Conservation (phyloP, 2,113 vertebrate species). For the Podarcis raffonei region DNA sequence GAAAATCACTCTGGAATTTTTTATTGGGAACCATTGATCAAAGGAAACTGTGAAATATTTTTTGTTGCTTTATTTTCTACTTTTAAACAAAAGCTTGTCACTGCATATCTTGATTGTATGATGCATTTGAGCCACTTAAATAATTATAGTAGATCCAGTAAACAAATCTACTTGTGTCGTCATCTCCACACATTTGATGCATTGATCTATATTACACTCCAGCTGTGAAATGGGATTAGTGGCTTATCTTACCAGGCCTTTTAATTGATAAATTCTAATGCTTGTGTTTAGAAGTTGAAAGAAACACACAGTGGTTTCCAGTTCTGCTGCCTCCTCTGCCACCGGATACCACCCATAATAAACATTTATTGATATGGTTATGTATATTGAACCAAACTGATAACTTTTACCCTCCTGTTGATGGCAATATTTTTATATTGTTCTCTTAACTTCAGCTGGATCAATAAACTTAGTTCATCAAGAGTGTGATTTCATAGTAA, state of each 20-base stretch:
- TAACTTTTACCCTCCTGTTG: too few species aligned
- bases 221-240: not conserved
- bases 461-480: not conserved
- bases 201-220: too few species aligned
- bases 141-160: not conserved
- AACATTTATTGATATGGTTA: not conserved
- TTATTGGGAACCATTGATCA: not conserved
- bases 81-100: not conserved
- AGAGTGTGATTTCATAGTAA: not conserved
- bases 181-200: not conserved
- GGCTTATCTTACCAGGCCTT: not conserved
- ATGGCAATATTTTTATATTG: not conserved
- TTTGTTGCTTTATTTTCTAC: not conserved
- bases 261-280: not conserved
- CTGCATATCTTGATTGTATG: not conserved
- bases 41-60: not conserved
- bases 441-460: not conserved
- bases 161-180: not conserved
- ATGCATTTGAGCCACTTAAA: not conserved
- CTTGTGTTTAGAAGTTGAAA: not conserved
- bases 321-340: not conserved
- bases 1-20: not conserved
- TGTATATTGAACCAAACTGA: too few species aligned
- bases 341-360: not conserved
- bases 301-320: not conserved